These are phyloP conservation scores for Eupithecia subfuscata DNA, from an alignment of 2,888 invertebrate species.

Conservation along the genomic window DNA sequence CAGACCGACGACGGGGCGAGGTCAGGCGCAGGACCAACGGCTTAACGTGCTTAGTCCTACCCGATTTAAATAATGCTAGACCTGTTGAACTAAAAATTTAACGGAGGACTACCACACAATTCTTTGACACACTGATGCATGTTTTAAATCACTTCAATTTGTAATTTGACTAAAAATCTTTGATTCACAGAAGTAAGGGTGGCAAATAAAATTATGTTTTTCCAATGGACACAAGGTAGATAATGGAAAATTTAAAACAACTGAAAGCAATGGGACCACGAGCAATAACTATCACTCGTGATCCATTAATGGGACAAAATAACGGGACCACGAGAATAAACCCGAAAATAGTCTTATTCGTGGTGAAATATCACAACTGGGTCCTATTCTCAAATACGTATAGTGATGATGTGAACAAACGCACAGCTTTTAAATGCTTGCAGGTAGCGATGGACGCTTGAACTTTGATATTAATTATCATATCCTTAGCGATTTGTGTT, in stretches of 20 bases:
- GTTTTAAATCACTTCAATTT: background rate
- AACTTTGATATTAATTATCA: constrained; percentile 45
- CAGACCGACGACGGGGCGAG: background rate
- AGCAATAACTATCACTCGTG: too few species aligned
- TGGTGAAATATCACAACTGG: constrained; percentile 3
- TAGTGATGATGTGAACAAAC: constrained; percentile 8
- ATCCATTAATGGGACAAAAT: too few species aligned
- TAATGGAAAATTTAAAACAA: too few species aligned
- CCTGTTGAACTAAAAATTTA: background rate
- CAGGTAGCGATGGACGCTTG: constrained; percentile 60
- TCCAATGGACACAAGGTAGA: background rate
- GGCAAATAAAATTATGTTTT: background rate
- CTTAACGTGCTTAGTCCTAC: background rate
- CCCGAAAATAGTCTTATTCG: background rate
- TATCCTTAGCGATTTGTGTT: constrained; percentile 10
- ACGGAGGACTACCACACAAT: background rate
- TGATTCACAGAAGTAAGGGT: background rate
- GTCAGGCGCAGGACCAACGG: background rate
- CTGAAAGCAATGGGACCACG: too few species aligned
- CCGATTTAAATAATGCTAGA: background rate
- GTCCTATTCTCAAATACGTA: background rate
- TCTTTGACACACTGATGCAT: too few species aligned
- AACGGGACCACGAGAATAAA: too few species aligned
- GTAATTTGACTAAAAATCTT: background rate
- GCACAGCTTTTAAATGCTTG: constrained; percentile 53